Conservation (phyloP, 1,140 invertebrate species). For the Drosophila ogumai region DNA sequence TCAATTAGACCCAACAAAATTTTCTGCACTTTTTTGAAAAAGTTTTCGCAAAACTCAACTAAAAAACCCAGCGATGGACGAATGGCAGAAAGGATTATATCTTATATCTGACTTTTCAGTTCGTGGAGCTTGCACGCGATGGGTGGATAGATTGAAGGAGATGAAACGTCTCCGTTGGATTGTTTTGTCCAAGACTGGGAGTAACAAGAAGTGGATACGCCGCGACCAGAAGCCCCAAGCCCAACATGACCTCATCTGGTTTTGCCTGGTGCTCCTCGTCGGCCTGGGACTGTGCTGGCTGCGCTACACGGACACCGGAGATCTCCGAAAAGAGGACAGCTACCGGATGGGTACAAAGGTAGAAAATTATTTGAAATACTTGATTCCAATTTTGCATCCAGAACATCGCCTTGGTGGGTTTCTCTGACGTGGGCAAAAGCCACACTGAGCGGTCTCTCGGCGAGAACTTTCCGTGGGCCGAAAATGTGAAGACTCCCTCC, state of each 20-base stretch:
- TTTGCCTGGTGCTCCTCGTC: background rate
- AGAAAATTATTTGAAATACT: background rate
- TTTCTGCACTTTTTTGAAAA: background rate
- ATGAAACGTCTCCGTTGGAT: background rate
- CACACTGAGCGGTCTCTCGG: background rate
- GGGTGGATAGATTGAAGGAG: background rate
- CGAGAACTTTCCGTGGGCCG: constrained; percentile 14
- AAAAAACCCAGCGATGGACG: background rate
- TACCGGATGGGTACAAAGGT: background rate
- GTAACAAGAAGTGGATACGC: too few relatives aligned
- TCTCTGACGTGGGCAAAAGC: constrained; percentile 17
- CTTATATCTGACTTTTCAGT: too few relatives aligned
- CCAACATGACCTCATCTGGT: background rate
- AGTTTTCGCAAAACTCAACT: background rate
- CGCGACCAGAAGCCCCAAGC: background rate
- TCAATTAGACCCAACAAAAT: background rate
- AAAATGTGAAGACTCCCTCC: background rate
- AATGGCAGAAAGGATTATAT: too few relatives aligned
- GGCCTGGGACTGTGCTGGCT: background rate
- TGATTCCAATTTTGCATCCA: background rate
- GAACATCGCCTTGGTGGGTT: constrained; percentile 15
- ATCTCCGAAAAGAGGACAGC: too few relatives aligned
- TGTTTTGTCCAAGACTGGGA: background rate
- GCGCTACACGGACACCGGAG: background rate
- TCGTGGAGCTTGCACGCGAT: background rate